Percentiles rank a stretch among this genome's conserved stretches.
phyloP scores from a whole-genome alignment of 1,140 invertebrate species.

The Bombus turneri region DNA sequence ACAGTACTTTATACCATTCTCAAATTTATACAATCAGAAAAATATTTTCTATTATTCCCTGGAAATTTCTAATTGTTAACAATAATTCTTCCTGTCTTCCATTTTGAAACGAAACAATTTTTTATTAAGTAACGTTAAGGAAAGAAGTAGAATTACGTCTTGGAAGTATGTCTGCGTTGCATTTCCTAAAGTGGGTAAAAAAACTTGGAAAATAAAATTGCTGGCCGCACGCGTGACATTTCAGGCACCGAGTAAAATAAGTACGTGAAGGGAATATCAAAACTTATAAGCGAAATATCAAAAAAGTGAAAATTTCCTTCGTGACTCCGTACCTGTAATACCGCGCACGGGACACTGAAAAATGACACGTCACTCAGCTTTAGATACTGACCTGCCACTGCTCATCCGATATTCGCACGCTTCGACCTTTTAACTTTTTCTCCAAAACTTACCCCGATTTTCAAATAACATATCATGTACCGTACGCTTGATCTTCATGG shows the following conservation, averaged over 20 bases:
- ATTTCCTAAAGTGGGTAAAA: neutral
- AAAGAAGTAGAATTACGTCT: neutral
- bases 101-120: neutral
- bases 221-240: neutral
- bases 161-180: neutral
- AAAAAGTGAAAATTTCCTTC: conserved; percentile 16
- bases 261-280: conserved; percentile 25
- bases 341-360: neutral
- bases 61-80: no score
- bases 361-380: conserved; percentile 23
- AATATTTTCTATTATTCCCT: neutral
- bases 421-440: neutral
- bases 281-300: conserved; percentile 23
- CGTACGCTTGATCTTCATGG: neutral
- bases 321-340: neutral
- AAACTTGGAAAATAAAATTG: conserved; percentile 25
- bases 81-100: neutral
- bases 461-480: neutral
- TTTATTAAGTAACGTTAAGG: neutral
- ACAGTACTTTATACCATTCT: neutral
- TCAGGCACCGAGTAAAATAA: conserved; percentile 8
- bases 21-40: neutral
- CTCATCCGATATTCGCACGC: neutral
- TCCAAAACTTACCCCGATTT: neutral
- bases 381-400: neutral